Base-by-base conservation (phyloP, 2,888 invertebrate species). In the Calliphora vomitoria region DNA sequence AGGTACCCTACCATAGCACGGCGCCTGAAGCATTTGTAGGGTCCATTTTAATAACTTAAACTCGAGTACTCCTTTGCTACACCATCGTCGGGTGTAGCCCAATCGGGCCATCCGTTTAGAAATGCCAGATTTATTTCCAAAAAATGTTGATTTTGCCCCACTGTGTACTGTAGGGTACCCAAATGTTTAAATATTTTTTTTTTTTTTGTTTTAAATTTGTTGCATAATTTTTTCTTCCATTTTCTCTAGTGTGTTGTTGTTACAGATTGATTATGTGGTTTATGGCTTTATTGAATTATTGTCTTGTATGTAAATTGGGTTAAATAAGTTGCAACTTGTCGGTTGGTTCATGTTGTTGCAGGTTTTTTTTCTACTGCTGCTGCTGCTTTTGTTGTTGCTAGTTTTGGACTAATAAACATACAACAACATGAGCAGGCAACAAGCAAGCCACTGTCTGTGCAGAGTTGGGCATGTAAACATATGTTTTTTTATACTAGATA, bases 251-350 rank as follows among this genome's bases (percentile, higher is more conserved):
- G 25, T n/a, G 50, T 50, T 50, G 50, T 44, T 91, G 90, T 89
- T 89, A 85, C 89, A 91, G 91, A 91, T 91, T 92, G 91, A 91
- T 90, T 90, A 90, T 90, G 90, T 69, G 86, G 86, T 82, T 88
- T 79, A 89, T 89, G 85, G 86, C 81, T 89, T 88, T 89, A 89
- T 89, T 90, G 88, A 90, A 90, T 90, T 91, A 91, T 91, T 89
- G 89, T 89, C 89, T 84, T 89, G 89, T 89, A 91, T 91, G 91
- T 89, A 90, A 91, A 91, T 91, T 88, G 86, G 87, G 87, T 87
- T 87, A 88, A 88, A 88, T 79, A 88, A 86, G 86, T 78, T 88
- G 87, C 87, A 86, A 85, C 82, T 86, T 84, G 86, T 84, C 79
- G 74, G 74, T 64, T 69, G 62, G 15, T 58, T 18, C 69, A 82